These are phyloP conservation scores for Brachyistius frenatus DNA, from an alignment of 2,113 vertebrate species.

Conservation along the genomic window DNA sequence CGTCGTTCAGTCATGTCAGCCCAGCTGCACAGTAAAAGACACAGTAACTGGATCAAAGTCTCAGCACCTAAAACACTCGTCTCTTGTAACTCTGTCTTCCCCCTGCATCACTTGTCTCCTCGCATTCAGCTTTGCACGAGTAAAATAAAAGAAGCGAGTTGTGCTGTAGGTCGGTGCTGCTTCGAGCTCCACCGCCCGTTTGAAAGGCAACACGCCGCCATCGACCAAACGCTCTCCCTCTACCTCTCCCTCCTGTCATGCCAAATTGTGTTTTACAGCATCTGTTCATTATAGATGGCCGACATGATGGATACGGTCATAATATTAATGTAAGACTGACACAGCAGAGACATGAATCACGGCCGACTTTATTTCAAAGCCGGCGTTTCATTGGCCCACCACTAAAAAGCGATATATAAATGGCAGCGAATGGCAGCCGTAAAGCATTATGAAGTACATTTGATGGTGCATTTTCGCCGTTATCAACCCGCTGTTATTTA, in stretches of 20 bases:
- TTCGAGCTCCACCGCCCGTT: constrained; percentile 17
- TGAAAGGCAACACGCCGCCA: constrained; percentile 17
- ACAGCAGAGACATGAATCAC: constrained; percentile 86
- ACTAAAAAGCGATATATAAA: constrained; percentile 88
- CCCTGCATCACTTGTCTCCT: background rate
- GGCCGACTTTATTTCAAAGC: constrained; percentile 85
- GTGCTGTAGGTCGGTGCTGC: too few species aligned
- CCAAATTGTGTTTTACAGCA: constrained; percentile 86
- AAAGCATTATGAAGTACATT: constrained; percentile 83
- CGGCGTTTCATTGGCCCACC: constrained; percentile 82
- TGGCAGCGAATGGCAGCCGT: constrained; percentile 80
- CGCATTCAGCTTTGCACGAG: constrained; percentile 1
- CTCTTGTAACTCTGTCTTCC: too few species aligned
- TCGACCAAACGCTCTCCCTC: constrained; percentile 45
- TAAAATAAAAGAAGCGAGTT: background rate
- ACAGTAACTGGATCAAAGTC: too few species aligned
- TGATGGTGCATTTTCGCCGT: constrained; percentile 82
- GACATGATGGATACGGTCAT: constrained; percentile 87
- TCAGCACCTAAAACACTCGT: background rate
- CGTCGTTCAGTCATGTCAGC: too few species aligned
- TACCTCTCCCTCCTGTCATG: constrained; percentile 76
- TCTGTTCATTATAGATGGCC: constrained; percentile 85
- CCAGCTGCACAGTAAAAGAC: too few species aligned
- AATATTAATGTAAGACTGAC: constrained; percentile 89
- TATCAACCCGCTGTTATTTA: constrained; percentile 84